Percentiles rank a stretch among this genome's conserved stretches.
phyloP scores from a whole-genome alignment of 2,113 vertebrate genomes.

The Mugil cephalus region DNA sequence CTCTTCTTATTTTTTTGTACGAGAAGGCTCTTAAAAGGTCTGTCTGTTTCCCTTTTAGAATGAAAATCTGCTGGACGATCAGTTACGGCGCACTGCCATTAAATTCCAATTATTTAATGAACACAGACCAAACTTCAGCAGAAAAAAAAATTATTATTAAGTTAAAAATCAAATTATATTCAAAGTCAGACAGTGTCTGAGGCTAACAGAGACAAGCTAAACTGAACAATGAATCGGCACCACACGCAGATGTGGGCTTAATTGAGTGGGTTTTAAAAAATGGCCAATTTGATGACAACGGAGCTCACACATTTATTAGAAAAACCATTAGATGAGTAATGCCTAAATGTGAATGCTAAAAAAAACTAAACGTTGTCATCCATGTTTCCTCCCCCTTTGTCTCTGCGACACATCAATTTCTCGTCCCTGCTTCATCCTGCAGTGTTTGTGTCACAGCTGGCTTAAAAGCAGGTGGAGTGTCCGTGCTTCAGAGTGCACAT shows the following conservation, averaged over 20 bases:
- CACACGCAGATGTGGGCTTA: conserved; percentile 10
- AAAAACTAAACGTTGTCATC: background rate
- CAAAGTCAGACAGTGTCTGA: background rate
- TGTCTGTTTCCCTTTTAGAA: background rate
- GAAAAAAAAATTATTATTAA: background rate
- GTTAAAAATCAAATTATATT: background rate
- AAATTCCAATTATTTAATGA: background rate
- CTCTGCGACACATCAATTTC: background rate
- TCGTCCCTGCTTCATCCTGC: background rate
- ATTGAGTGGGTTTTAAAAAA: conserved; percentile 5
- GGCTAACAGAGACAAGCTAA: background rate
- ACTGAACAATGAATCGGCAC: conserved; percentile 9
- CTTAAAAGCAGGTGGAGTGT: background rate
- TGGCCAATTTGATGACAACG: conserved; percentile 15
- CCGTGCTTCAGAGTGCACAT: background rate
- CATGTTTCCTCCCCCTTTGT: background rate
- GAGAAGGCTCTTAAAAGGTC: background rate
- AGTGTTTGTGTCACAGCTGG: background rate
- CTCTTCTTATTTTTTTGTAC: background rate
- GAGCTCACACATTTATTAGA: conserved; percentile 25
- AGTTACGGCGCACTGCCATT: background rate
- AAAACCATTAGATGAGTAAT: conserved; percentile 35
- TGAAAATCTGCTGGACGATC: background rate
- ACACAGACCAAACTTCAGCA: background rate
- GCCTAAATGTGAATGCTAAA: background rate